These are phyloP conservation scores for Lagria hirta DNA, from an alignment of 2,888 invertebrate species.

Conservation along the genomic window DNA sequence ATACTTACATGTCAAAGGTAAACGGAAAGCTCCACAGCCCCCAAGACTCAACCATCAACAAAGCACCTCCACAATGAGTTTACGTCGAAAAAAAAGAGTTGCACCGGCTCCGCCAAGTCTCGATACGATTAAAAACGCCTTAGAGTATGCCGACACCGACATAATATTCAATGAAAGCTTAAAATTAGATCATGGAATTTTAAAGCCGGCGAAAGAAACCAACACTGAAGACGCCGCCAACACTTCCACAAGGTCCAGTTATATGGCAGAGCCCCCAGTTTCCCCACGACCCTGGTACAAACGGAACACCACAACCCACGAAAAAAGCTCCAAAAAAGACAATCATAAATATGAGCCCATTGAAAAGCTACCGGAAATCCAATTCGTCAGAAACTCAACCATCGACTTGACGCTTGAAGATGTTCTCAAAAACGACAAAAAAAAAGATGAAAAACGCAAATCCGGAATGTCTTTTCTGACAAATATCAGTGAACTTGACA, in stretches of 20 bases:
- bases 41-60: constrained; percentile 54
- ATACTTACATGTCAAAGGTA: constrained; percentile 71
- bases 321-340: constrained; percentile 41
- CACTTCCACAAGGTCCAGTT: constrained; percentile 41
- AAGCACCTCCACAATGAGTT: constrained; percentile 42
- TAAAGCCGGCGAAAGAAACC: constrained; percentile 52
- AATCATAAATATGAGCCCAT: constrained; percentile 46
- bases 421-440: constrained; percentile 29
- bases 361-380: constrained; percentile 57
- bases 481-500: constrained; percentile 77
- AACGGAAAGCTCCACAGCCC: constrained; percentile 72
- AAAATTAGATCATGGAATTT: constrained; percentile 56
- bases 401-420: constrained; percentile 40
- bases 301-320: constrained; percentile 51
- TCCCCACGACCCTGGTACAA: constrained; percentile 70
- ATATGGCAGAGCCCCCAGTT: constrained; percentile 47
- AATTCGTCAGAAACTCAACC: constrained; percentile 58
- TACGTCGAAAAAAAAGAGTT: constrained; percentile 51
- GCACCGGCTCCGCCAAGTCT: constrained; percentile 54
- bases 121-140: constrained; percentile 33
- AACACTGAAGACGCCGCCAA: constrained; percentile 34
- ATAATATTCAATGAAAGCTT: constrained; percentile 53
- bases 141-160: constrained; percentile 40
- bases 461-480: constrained; percentile 65
- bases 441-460: constrained; percentile 57